Conservation (phyloP, 1,140 invertebrate genomes). For the Triops cancriformis region DNA sequence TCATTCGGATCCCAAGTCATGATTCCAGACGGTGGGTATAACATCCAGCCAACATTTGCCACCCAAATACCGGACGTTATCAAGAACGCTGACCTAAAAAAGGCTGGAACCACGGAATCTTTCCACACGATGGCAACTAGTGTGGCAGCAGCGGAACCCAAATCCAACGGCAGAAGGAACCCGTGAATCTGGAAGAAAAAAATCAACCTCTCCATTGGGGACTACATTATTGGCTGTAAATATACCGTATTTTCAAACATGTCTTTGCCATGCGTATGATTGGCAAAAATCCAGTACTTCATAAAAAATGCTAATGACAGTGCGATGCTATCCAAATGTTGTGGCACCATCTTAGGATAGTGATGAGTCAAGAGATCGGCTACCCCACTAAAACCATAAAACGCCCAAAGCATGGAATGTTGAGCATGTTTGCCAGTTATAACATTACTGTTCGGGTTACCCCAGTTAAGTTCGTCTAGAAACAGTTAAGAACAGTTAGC, state of each 20-base stretch:
- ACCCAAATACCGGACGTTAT: not conserved
- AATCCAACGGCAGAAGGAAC: not conserved
- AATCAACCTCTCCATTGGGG: not conserved
- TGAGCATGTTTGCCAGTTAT: not conserved
- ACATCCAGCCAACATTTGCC: not conserved
- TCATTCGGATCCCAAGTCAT: not conserved
- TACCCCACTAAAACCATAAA: not conserved
- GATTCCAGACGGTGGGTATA: not conserved
- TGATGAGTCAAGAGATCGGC: not conserved
- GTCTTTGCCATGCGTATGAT: not conserved
- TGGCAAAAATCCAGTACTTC: not conserved
- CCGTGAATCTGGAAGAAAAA: not conserved
- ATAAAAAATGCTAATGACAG: not conserved
- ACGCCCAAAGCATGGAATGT: not conserved
- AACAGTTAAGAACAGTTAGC: not conserved
- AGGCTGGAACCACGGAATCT: not conserved
- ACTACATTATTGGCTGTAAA: not conserved
- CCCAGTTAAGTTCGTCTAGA: not conserved
- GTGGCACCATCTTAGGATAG: not conserved
- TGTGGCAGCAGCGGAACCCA: not conserved
- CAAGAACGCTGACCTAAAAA: not conserved
- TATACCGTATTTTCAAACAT: not conserved
- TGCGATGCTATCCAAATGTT: not conserved
- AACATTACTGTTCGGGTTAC: not conserved
- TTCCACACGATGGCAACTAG: not conserved